Conservation (phyloP, 2,888 invertebrate species). For the Spisula subtruncata region DNA sequence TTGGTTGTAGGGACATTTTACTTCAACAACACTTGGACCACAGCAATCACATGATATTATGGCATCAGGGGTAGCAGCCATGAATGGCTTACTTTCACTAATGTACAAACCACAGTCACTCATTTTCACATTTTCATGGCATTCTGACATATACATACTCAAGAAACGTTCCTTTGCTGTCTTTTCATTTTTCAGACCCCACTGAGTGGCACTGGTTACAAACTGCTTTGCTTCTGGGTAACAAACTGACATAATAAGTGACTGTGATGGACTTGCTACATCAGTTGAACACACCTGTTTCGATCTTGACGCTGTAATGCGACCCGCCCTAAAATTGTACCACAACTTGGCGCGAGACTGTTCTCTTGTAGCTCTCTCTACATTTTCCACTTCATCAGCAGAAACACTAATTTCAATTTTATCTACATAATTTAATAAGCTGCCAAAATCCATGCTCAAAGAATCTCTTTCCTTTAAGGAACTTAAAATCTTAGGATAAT, state of each 20-base stretch:
- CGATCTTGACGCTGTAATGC: neutral
- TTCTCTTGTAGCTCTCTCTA: constrained; percentile 27
- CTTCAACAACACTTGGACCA: constrained; percentile 44
- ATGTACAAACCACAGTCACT: neutral
- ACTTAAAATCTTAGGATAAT: too few species aligned
- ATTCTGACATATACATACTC: neutral
- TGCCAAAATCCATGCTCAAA: too few species aligned
- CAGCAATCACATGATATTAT: constrained; percentile 60
- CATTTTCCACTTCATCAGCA: constrained; percentile 34
- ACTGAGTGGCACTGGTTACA: constrained; percentile 53
- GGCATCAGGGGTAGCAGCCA: neutral
- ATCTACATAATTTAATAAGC: too few species aligned
- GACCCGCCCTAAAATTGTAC: neutral
- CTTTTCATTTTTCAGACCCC: constrained; percentile 62
- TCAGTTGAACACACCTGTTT: constrained; percentile 50
- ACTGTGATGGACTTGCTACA: constrained; percentile 29
- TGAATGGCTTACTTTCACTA: neutral
- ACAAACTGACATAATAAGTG: constrained; percentile 48
- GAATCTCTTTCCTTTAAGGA: too few species aligned
- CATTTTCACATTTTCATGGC: neutral
- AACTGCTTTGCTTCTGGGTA: too few species aligned
- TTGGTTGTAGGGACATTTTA: constrained; percentile 18
- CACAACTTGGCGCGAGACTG: neutral
- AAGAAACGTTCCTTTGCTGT: neutral
- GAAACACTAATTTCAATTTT: too few species aligned